Conservation (phyloP, 2,888 invertebrate species). For the Tortricodes alternella region DNA sequence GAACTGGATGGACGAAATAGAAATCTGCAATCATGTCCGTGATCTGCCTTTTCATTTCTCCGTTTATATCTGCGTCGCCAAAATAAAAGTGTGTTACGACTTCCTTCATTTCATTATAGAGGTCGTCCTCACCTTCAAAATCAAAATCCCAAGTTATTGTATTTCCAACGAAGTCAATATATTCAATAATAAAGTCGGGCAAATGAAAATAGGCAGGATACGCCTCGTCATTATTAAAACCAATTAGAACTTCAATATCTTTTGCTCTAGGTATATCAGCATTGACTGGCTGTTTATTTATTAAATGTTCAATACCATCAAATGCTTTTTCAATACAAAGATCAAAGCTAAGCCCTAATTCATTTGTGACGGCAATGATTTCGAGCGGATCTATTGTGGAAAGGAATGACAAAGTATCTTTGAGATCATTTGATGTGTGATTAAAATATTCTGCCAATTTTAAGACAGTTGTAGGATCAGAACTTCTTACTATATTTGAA, state of each 20-base stretch:
- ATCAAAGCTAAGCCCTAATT: no score
- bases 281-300: slow-evolving; percentile 47
- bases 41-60: slow-evolving; percentile 38
- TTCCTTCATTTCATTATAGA: slow-evolving; percentile 38
- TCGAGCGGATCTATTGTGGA: no score
- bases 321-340: slow-evolving; percentile 56
- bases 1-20: slow-evolving; percentile 47
- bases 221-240: slow-evolving; percentile 54
- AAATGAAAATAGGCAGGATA: neutral
- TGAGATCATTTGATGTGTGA: neutral
- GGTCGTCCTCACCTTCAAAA: slow-evolving; percentile 7
- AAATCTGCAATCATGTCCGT: slow-evolving; percentile 55
- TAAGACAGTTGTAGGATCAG: no score
- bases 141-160: slow-evolving; percentile 6
- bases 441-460: no score
- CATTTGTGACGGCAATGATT: no score
- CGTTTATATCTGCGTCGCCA: slow-evolving; percentile 29
- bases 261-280: slow-evolving; percentile 45
- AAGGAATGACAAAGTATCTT: no score
- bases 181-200: neutral
- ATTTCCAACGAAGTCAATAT: neutral
- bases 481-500: no score
- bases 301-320: slow-evolving; percentile 47
- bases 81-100: slow-evolving; percentile 27
- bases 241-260: slow-evolving; percentile 50